A percentile compares a stretch with the other conserved stretches of the same genome.
These are phyloP conservation scores for Tribolium freemani DNA, from an alignment of 2,888 invertebrate genomes.

Conservation along the genomic window DNA sequence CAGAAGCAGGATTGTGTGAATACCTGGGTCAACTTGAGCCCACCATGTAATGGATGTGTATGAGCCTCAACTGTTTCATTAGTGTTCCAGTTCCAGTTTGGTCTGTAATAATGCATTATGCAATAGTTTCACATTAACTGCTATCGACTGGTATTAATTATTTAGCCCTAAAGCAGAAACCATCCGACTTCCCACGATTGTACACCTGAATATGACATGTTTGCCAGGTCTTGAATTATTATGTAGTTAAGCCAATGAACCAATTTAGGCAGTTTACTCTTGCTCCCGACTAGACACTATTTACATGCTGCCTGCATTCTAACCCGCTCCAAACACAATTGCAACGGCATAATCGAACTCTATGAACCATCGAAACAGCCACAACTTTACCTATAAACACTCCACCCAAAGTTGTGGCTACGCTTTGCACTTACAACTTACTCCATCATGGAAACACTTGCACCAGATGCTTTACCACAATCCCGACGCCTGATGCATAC, in stretches of 20 bases:
- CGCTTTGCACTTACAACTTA: conserved; percentile 8
- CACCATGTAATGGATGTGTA: conserved; percentile 50
- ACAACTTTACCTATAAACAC: conserved; percentile 26
- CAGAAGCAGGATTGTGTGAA: conserved; percentile 38
- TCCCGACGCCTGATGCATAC: no score
- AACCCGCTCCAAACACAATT: conserved; percentile 17
- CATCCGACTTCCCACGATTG: conserved; percentile 48
- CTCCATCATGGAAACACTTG: not conserved
- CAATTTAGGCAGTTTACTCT: conserved; percentile 50
- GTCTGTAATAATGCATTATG: conserved; percentile 52
- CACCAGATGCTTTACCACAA: no score
- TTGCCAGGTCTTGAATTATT: conserved; percentile 52
- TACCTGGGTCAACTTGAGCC: conserved; percentile 47
- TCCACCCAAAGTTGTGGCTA: not conserved
- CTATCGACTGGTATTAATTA: conserved; percentile 55
- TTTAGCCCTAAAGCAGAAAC: conserved; percentile 49
- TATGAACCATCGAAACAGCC: conserved; percentile 1
- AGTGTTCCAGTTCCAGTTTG: conserved; percentile 49
- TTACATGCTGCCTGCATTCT: conserved; percentile 42
- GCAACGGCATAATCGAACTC: conserved; percentile 22
- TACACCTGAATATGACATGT: conserved; percentile 52
- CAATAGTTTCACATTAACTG: conserved; percentile 51
- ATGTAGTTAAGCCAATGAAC: conserved; percentile 53
- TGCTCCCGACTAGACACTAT: conserved; percentile 34
- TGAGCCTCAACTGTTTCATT: conserved; percentile 54